phyloP scores from a whole-genome alignment of 2,888 invertebrate species.

The Zhengitettix transpicula region DNA sequence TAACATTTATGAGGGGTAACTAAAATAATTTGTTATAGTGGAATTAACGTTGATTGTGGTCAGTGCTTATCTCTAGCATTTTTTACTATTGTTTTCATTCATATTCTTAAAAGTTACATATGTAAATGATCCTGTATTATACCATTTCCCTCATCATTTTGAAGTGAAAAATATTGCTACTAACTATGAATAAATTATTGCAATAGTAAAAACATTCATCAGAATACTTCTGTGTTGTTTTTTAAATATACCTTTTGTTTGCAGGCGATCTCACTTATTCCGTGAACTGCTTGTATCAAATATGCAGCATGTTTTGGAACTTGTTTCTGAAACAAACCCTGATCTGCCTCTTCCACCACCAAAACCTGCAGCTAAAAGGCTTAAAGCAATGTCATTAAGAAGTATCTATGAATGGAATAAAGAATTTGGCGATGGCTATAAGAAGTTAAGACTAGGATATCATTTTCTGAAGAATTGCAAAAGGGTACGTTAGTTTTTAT shows the following conservation, averaged over 20 bases:
- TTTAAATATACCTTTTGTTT: neutral
- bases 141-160: too few species aligned
- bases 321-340: constrained; percentile 28
- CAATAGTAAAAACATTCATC: neutral
- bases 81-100: too few species aligned
- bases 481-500: constrained; percentile 12
- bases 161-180: too few species aligned
- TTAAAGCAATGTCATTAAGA: constrained; percentile 27
- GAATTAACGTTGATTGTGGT: too few species aligned
- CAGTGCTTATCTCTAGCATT: too few species aligned
- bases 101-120: too few species aligned
- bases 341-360: constrained; percentile 32
- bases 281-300: constrained; percentile 29
- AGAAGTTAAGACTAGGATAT: constrained; percentile 27
- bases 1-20: neutral
- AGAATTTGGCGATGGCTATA: constrained; percentile 28
- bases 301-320: constrained; percentile 28
- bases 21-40: neutral
- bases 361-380: constrained; percentile 24
- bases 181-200: too few species aligned
- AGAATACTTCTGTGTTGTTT: neutral
- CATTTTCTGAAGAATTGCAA: constrained; percentile 20
- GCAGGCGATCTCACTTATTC: constrained; percentile 30
- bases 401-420: constrained; percentile 31
- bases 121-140: too few species aligned